A percentile compares a stretch with the other conserved stretches of the same genome.
phyloP scores from a whole-genome alignment of 2,113 vertebrate species.

The Nestor notabilis region DNA sequence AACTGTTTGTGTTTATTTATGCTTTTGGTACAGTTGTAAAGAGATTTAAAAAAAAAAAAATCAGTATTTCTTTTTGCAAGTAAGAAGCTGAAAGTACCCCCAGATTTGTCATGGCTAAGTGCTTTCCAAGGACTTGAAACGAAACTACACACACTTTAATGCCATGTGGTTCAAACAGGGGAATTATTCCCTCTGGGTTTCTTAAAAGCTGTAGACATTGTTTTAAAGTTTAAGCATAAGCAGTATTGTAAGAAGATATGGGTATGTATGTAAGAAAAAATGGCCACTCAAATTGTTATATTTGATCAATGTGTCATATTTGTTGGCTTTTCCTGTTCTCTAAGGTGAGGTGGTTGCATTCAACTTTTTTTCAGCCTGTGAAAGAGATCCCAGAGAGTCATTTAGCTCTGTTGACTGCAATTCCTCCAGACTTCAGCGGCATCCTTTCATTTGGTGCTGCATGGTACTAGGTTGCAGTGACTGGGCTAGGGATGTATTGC shows the following conservation, averaged over 20 bases:
- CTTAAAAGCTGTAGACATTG: neutral
- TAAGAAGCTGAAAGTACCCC: neutral
- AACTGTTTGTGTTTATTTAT: neutral
- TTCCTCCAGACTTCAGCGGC: accelerated
- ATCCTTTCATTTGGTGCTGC: accelerated
- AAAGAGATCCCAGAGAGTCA: neutral
- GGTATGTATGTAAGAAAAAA: neutral
- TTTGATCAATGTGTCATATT: neutral
- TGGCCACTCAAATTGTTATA: accelerated
- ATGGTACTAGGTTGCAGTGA: neutral
- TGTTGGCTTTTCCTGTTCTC: neutral
- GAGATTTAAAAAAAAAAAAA: neutral
- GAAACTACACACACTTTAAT: accelerated
- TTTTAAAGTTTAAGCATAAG: neutral
- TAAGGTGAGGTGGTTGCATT: neutral
- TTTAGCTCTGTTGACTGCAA: neutral
- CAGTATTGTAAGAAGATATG: neutral
- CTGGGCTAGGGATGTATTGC: accelerated
- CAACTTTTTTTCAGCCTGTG: accelerated
- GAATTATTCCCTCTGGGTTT: neutral
- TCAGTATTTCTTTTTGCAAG: neutral
- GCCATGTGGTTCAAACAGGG: neutral
- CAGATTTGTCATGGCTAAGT: neutral
- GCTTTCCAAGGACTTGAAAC: neutral
- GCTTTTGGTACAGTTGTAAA: neutral